A percentile compares a stretch with the other conserved stretches of the same genome.
Conservation (phyloP, 1,140 invertebrate species). For the Anadara kagoshimensis region DNA sequence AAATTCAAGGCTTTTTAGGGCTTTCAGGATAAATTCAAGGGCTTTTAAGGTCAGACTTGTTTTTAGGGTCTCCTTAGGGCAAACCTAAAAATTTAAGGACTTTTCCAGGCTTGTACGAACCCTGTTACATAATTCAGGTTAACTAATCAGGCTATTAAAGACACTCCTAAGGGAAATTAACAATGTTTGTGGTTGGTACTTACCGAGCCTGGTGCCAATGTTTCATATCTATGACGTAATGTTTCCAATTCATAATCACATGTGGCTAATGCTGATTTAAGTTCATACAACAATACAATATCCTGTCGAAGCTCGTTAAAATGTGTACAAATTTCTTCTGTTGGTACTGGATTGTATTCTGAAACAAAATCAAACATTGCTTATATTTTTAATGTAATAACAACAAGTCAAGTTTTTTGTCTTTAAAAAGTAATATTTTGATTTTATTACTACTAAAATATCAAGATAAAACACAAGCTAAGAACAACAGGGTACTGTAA, state of each 20-base stretch:
- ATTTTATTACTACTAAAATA: neutral
- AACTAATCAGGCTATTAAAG: too few relatives aligned
- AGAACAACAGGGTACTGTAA: too few relatives aligned
- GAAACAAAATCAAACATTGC: constrained; percentile 49
- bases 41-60: too few relatives aligned
- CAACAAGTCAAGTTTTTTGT: neutral
- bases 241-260: constrained; percentile 97
- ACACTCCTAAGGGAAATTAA: too few relatives aligned
- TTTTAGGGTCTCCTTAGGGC: too few relatives aligned
- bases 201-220: constrained; percentile 78
- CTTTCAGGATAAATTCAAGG: too few relatives aligned
- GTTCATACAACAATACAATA: constrained; percentile 94
- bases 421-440: neutral
- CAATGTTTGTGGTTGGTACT: too few relatives aligned
- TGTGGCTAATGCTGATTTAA: constrained; percentile 90
- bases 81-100: too few relatives aligned
- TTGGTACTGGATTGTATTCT: constrained; percentile 94
- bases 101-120: too few relatives aligned
- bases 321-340: constrained; percentile 92
- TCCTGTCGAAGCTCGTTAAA: constrained; percentile 98
- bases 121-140: too few relatives aligned
- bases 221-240: constrained; percentile 94
- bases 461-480: too few relatives aligned
- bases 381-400: neutral
- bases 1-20: too few relatives aligned